phyloP scores from a whole-genome alignment of 1,140 invertebrate genomes.

The Drosophila lini region DNA sequence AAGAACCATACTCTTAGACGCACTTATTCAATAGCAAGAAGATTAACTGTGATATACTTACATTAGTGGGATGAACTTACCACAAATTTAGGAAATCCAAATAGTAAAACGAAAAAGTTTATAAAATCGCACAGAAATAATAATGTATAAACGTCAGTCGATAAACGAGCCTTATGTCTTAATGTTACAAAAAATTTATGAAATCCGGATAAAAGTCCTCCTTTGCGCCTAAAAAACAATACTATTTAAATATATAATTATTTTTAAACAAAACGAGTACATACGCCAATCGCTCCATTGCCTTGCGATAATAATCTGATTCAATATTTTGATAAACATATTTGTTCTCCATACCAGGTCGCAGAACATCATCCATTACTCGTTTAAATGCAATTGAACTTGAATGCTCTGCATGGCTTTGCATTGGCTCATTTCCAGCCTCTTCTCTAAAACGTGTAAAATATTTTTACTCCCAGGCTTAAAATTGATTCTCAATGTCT shows the following conservation, averaged over 20 bases:
- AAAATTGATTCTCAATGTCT: neutral
- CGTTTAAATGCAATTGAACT: slow-evolving; percentile 36
- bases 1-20: too few species aligned
- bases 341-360: slow-evolving; percentile 75
- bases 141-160: slow-evolving; percentile 97
- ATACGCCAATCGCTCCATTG: slow-evolving; percentile 86
- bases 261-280: neutral
- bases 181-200: slow-evolving; percentile 90
- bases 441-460: slow-evolving; percentile 83
- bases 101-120: slow-evolving; percentile 97
- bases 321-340: slow-evolving; percentile 70
- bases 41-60: neutral
- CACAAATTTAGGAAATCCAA: slow-evolving; percentile 96
- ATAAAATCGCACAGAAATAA: slow-evolving; percentile 99
- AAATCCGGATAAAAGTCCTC: slow-evolving; percentile 43
- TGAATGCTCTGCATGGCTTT: neutral
- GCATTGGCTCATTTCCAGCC: slow-evolving; percentile 29
- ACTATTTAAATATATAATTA: neutral
- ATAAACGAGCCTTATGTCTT: slow-evolving; percentile 89
- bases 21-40: too few species aligned
- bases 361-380: slow-evolving; percentile 60
- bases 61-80: slow-evolving; percentile 86
- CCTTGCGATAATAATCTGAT: slow-evolving; percentile 86
- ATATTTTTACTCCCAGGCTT: neutral
- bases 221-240: slow-evolving; percentile 39